These are phyloP conservation scores for Plebejus anna DNA, from an alignment of 2,888 invertebrate genomes.

Conservation along the genomic window DNA sequence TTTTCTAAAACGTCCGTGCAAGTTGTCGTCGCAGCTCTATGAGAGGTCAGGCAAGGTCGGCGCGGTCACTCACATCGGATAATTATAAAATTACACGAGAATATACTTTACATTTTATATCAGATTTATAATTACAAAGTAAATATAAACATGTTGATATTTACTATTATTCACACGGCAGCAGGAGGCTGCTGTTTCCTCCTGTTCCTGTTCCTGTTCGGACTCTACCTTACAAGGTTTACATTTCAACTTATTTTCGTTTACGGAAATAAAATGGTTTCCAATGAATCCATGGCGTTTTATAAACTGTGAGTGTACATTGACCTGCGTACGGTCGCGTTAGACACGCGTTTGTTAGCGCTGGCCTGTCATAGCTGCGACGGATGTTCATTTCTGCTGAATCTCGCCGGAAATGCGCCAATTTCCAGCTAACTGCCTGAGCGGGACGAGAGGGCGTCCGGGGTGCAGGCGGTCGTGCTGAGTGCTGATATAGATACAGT, in stretches of 20 bases:
- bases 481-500: no score
- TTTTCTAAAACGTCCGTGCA: neutral
- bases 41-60: conserved; percentile 14
- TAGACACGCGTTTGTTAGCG: neutral
- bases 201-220: neutral
- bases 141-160: neutral
- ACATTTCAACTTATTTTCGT: neutral
- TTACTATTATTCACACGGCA: neutral
- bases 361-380: neutral
- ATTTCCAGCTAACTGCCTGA: neutral
- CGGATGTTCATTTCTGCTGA: conserved; percentile 7
- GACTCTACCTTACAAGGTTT: neutral
- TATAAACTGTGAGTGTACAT: neutral
- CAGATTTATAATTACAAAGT: neutral
- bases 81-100: conserved; percentile 8
- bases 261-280: neutral
- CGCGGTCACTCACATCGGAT: conserved; percentile 5
- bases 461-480: neutral
- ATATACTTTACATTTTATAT: neutral
- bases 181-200: neutral
- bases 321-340: neutral
- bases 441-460: neutral
- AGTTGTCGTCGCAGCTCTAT: neutral
- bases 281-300: neutral
- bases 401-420: conserved; percentile 9